Base-by-base conservation (phyloP, 1,140 invertebrate species). In the Scaptomyza graminum region DNA sequence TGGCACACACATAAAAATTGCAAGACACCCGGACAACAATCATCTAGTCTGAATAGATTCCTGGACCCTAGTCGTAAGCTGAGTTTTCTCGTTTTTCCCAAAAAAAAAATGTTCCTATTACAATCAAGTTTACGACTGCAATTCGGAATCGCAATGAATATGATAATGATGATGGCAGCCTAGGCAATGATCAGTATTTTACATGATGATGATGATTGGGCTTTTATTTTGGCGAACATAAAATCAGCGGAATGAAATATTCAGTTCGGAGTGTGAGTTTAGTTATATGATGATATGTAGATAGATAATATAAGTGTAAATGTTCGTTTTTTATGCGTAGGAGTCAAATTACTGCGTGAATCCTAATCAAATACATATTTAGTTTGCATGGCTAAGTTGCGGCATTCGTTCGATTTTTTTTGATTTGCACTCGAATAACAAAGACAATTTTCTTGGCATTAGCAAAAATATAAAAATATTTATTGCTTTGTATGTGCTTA, bases 101-200 rank as follows among this genome's bases (percentile, higher is more conserved):
- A 64, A 75, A 74, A 85, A 85, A 34, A 80, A 87, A 85, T 85
- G 65, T 74, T 83, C 79, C 83, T 79, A 87, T 87, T 83, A 87
- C 83, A 87, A 87, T 87, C 83, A 87, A 88, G 83, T 87, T 87
- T 87, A 87, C 68, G 83, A 87, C 64, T 76, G 79, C 83, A 68
- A 87, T 87, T 85, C 69, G 9, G 60, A 62, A 65, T 69, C 68
- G 64, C 82, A 76, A 87, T 88, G 82, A 82, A 82, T 65, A 80
- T 65, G 78, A 85, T 75, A 78, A 82, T 87, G 79, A 62, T 43
- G 31, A 61, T 22, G 8, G 31, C 7, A 7, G 31, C 31, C 31
- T 67, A 76, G 28, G 28, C 28, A 31, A 31, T 7, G 28, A 31
- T 22, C 18, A 22, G 65, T 49, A 57, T 15, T 61, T 47, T 51